Conservation (phyloP, 35 echinoderm and acorn worm species). For the Hemicentrotus pulcherrimus region DNA sequence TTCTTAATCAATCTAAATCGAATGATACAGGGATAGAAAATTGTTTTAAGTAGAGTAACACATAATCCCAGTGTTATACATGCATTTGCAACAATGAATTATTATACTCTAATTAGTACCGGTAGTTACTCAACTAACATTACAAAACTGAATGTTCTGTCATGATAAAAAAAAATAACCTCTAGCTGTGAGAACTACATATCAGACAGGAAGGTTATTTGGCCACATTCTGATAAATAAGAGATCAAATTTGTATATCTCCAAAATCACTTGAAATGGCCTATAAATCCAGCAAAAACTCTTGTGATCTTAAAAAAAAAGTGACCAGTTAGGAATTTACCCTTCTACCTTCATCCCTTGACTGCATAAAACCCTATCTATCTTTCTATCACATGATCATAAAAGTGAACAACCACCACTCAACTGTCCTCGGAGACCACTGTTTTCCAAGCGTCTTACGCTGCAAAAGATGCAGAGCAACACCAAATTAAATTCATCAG, state of each 20-base stretch:
- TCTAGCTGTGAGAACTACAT: too few species aligned
- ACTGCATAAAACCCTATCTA: not conserved
- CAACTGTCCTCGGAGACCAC: not conserved
- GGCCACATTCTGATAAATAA: not conserved
- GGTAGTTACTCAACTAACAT: too few species aligned
- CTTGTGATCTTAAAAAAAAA: not conserved
- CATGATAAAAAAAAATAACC: too few species aligned
- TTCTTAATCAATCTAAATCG: too few species aligned
- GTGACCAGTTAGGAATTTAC: not conserved
- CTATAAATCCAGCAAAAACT: not conserved
- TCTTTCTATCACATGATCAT: not conserved
- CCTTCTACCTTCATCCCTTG: not conserved
- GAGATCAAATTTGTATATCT: not conserved
- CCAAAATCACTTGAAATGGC: not conserved
- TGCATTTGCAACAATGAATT: too few species aligned
- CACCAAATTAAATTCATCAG: slow-evolving; percentile 19
- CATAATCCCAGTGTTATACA: too few species aligned
- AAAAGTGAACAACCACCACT: not conserved
- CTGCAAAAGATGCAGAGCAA: not conserved
- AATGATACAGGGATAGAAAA: too few species aligned
- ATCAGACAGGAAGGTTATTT: not conserved
- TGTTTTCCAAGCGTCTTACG: not conserved
- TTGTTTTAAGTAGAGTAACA: too few species aligned
- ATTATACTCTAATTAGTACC: too few species aligned
- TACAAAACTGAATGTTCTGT: too few species aligned